Percentiles rank a stretch among this genome's conserved stretches.
Evolutionary conservation across 2,113 vertebrate genomes (phyloP).

Genomic region (Gymnarchus niloticus): DNA sequence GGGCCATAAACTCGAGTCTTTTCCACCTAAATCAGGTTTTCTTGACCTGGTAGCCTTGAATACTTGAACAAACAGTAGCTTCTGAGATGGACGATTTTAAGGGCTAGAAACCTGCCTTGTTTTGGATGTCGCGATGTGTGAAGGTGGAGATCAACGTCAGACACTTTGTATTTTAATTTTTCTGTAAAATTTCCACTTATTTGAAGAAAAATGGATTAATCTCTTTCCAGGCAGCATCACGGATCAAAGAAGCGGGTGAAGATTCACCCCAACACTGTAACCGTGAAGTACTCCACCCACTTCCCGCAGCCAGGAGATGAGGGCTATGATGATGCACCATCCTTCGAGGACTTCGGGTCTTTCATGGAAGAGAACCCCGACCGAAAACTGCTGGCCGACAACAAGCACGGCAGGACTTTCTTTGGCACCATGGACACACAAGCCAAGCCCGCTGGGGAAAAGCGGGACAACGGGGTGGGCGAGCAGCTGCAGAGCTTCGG

Average conservation of each 20-base stretch:
- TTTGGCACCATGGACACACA: conserved; percentile 71
- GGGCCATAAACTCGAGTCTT: background rate
- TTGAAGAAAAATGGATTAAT: conserved; percentile 69
- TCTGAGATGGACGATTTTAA: background rate
- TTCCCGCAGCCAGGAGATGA: conserved; percentile 86
- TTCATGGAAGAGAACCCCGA: conserved; percentile 83
- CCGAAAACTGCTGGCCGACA: conserved; percentile 67
- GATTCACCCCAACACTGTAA: conserved; percentile 90
- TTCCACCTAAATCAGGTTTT: background rate
- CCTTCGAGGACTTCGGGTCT: conserved; percentile 72
- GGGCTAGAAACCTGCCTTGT: background rate
- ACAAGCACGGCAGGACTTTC: conserved; percentile 64
- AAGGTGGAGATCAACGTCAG: background rate
- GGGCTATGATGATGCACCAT: conserved; percentile 73
- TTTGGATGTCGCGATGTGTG: background rate
- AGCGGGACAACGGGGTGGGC: conserved; percentile 46
- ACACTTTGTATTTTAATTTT: conserved; percentile 22
- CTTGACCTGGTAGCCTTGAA: too few relatives aligned
- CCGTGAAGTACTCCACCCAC: conserved; percentile 85
- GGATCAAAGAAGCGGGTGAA: conserved; percentile 84
- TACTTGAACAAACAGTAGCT: too few relatives aligned
- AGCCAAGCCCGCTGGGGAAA: conserved; percentile 46
- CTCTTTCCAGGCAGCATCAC: conserved; percentile 64
- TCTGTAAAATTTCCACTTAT: conserved; percentile 42
- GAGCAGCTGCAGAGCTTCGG: conserved; percentile 70